Conservation (phyloP, 2,113 vertebrate genomes). For the Balaeniceps rex region DNA sequence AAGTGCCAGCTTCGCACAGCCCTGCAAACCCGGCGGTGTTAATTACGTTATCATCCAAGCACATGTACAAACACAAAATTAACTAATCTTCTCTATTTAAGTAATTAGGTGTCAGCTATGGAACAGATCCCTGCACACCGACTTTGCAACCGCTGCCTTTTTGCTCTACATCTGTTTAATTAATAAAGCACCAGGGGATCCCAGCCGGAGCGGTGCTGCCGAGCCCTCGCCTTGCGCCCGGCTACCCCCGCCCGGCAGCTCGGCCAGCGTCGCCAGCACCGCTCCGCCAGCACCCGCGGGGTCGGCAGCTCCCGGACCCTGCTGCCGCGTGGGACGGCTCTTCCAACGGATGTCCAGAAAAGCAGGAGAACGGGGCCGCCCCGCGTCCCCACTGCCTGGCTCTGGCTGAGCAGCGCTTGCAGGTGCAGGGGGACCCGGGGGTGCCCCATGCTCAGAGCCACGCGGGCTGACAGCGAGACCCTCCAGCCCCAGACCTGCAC, state of each 20-base stretch:
- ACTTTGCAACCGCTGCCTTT: neutral
- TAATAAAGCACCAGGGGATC: neutral
- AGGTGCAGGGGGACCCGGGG: accelerated
- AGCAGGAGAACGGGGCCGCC: neutral
- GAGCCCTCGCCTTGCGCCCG: neutral
- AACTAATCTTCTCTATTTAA: neutral
- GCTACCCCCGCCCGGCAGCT: neutral
- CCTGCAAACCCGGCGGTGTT: accelerated
- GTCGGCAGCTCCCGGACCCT: neutral
- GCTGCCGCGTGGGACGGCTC: neutral
- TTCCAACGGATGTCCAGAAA: neutral
- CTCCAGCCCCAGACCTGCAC: neutral
- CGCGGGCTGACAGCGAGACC: neutral
- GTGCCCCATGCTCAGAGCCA: neutral
- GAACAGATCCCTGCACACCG: accelerated
- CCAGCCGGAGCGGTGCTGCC: neutral
- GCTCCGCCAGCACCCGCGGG: neutral
- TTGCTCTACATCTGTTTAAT: neutral
- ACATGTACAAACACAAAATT: neutral
- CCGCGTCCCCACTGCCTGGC: neutral
- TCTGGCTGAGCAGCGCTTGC: neutral
- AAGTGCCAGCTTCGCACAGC: accelerated
- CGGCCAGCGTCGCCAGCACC: neutral
- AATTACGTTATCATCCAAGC: accelerated
- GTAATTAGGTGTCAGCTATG: neutral